phyloP scores from a whole-genome alignment of 2,888 invertebrate species.

The Latheticus oryzae region DNA sequence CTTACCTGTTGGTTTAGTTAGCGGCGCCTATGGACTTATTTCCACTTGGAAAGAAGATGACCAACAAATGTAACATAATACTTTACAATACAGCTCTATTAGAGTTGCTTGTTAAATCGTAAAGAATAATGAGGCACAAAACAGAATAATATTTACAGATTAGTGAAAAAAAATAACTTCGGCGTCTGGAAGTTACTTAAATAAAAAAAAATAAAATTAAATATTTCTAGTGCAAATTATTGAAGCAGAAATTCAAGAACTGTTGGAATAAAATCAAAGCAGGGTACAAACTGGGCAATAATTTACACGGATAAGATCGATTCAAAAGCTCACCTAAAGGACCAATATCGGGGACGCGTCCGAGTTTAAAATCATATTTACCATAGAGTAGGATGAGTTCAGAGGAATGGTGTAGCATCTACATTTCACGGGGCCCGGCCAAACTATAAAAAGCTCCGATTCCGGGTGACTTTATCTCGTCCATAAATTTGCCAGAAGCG shows the following conservation, averaged over 20 bases:
- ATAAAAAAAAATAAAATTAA: no score
- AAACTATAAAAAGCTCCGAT: slow-evolving; percentile 66
- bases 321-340: slow-evolving; percentile 61
- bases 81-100: slow-evolving; percentile 24
- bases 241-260: no score
- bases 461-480: slow-evolving; percentile 67
- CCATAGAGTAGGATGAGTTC: slow-evolving; percentile 48
- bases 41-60: slow-evolving; percentile 8
- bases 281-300: slow-evolving; percentile 51
- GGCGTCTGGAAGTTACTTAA: no score
- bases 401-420: slow-evolving; percentile 59
- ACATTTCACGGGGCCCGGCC: slow-evolving; percentile 65
- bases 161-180: no score
- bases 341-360: slow-evolving; percentile 61
- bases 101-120: slow-evolving; percentile 14
- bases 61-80: slow-evolving; percentile 34
- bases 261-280: slow-evolving; percentile 53
- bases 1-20: slow-evolving; percentile 35
- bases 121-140: slow-evolving; percentile 3
- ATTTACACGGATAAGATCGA: slow-evolving; percentile 59
- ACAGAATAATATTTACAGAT: neutral
- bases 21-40: slow-evolving; percentile 26
- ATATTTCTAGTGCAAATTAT: no score
- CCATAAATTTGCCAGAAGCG: slow-evolving; percentile 68
- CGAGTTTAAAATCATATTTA: slow-evolving; percentile 65